A percentile compares a stretch with the other conserved stretches of the same genome.
Conservation (phyloP, 2,113 vertebrate genomes). For the Heptranchias perlo region DNA sequence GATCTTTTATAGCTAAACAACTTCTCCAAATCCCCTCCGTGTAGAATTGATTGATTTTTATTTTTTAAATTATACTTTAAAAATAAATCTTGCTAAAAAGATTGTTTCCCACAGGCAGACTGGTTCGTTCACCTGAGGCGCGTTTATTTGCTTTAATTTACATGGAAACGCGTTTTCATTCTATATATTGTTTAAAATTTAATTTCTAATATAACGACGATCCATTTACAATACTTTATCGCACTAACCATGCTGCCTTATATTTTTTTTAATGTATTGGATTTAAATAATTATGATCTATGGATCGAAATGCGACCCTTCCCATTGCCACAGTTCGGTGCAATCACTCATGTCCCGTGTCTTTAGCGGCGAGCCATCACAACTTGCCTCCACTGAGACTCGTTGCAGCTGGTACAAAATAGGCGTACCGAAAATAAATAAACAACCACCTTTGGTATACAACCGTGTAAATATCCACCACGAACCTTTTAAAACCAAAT, state of each 20-base stretch:
- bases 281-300: conserved; percentile 1
- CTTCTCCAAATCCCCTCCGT: not conserved
- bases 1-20: conserved; percentile 19
- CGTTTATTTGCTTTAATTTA: not conserved
- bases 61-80: not conserved
- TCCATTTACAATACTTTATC: not conserved
- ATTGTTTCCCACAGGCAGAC: not conserved
- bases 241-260: not conserved
- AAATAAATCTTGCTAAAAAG: not conserved
- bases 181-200: not conserved
- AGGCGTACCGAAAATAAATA: not conserved
- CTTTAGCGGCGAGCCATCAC: not conserved
- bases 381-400: not conserved
- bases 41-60: not conserved
- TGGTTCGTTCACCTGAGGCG: not conserved
- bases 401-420: not conserved
- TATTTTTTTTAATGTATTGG: not conserved
- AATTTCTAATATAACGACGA: not conserved
- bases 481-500: too few species aligned
- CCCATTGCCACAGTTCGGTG: not conserved
- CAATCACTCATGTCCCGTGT: not conserved
- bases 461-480: not conserved
- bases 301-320: conserved; percentile 5
- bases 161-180: not conserved
- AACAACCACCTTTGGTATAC: not conserved